phyloP scores from a whole-genome alignment of 2,113 vertebrate species.

The Arenaria interpres region DNA sequence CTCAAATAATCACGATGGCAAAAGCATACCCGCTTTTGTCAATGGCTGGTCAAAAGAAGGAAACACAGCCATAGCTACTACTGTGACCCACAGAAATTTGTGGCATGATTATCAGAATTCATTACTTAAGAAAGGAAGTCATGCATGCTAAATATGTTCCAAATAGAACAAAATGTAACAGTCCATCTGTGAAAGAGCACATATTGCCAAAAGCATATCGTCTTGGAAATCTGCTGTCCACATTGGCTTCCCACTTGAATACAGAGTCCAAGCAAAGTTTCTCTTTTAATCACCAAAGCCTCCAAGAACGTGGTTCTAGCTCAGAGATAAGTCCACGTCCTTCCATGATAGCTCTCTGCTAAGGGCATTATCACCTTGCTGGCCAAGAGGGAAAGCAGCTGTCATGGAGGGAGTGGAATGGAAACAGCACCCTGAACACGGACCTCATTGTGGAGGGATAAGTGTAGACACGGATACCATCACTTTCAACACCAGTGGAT shows the following conservation, averaged over 20 bases:
- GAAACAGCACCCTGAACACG: neutral
- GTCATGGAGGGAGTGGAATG: neutral
- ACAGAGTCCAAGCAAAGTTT: slow-evolving; percentile 53
- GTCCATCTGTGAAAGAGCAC: slow-evolving; percentile 8
- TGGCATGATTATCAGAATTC: slow-evolving; percentile 42
- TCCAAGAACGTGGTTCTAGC: slow-evolving; percentile 1
- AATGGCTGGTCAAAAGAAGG: neutral
- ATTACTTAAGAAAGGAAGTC: slow-evolving; percentile 63
- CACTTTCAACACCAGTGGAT: neutral
- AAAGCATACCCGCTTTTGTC: neutral
- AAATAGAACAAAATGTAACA: slow-evolving; percentile 73
- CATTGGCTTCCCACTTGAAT: slow-evolving; percentile 38
- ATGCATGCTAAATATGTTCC: slow-evolving; percentile 63
- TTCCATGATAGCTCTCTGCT: neutral
- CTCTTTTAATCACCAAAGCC: neutral
- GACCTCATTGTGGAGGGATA: accelerated
- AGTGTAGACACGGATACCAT: accelerated
- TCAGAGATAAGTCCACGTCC: neutral
- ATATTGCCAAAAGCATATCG: slow-evolving; percentile 55
- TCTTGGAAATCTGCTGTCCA: slow-evolving; percentile 67
- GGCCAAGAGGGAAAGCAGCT: neutral
- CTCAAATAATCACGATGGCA: neutral
- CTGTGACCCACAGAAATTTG: slow-evolving; percentile 38
- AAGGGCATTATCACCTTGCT: neutral
- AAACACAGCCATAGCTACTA: neutral